These are phyloP conservation scores for Perizoma flavofasciatum DNA, from an alignment of 2,888 invertebrate genomes.

Conservation along the genomic window DNA sequence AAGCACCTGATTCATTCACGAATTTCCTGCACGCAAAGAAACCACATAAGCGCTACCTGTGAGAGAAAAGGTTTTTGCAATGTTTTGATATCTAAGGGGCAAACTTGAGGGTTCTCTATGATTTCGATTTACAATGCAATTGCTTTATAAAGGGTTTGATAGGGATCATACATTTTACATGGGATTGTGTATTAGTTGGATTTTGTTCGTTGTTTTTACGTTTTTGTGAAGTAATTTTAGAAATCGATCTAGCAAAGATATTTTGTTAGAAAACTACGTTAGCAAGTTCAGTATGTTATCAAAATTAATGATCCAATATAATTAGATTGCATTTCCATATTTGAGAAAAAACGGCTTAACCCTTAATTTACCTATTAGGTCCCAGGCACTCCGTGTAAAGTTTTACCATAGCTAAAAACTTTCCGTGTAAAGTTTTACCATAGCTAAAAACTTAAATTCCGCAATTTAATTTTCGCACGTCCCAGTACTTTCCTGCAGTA, in stretches of 20 bases:
- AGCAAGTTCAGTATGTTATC: no score
- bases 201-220: neutral
- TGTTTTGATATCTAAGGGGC: slow-evolving; percentile 29
- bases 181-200: neutral
- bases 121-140: slow-evolving; percentile 37
- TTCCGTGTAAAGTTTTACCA: no score
- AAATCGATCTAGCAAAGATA: no score
- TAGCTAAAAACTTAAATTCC: no score
- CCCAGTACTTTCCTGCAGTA: slow-evolving; percentile 2
- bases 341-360: neutral
- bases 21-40: slow-evolving; percentile 81
- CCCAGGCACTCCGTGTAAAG: neutral
- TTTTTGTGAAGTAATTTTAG: no score
- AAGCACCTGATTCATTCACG: slow-evolving; percentile 71
- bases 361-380: slow-evolving; percentile 1
- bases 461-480: no score
- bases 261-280: no score
- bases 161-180: neutral
- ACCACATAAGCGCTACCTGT: slow-evolving; percentile 75
- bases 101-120: slow-evolving; percentile 60
- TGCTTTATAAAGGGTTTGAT: slow-evolving; percentile 5
- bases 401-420: no score
- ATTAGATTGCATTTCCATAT: no score
- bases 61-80: slow-evolving; percentile 42
- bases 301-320: no score